Percentiles rank a stretch among this genome's conserved stretches.
phyloP scores from a whole-genome alignment of 2,888 invertebrate species.

The Eilema depressum region DNA sequence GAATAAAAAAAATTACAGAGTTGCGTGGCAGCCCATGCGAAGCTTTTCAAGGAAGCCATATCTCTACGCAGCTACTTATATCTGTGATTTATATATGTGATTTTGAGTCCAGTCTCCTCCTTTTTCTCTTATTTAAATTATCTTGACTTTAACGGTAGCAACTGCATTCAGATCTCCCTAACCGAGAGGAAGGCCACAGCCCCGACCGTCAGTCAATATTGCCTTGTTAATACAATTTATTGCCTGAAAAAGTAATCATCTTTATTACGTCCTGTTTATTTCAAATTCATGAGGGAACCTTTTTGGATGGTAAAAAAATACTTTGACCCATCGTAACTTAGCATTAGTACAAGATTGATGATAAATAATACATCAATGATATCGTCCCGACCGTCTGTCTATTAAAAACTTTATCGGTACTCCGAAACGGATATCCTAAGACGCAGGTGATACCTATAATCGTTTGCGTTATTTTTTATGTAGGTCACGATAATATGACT shows the following conservation, averaged over 20 bases:
- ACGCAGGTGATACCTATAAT: background rate
- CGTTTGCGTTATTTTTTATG: too few relatives aligned
- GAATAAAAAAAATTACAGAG: too few relatives aligned
- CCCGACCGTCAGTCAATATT: too few relatives aligned
- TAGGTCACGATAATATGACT: too few relatives aligned
- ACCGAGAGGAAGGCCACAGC: too few relatives aligned
- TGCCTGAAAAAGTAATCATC: background rate
- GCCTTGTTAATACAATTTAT: background rate
- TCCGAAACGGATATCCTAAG: background rate
- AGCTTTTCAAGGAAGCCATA: too few relatives aligned
- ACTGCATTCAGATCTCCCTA: too few relatives aligned
- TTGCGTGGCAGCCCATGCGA: too few relatives aligned
- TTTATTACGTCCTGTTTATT: background rate
- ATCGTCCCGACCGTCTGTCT: background rate
- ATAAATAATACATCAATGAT: conserved; percentile 8
- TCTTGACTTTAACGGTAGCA: background rate
- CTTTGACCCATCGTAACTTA: background rate
- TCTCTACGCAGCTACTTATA: too few relatives aligned
- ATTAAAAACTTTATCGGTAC: background rate
- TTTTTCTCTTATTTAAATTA: too few relatives aligned
- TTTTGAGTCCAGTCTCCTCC: too few relatives aligned
- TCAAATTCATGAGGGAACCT: background rate
- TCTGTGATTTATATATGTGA: too few relatives aligned
- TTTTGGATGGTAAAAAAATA: background rate
- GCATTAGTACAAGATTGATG: background rate